These are phyloP conservation scores for Busseola fusca DNA, from an alignment of 2,888 invertebrate genomes.

Conservation along the genomic window DNA sequence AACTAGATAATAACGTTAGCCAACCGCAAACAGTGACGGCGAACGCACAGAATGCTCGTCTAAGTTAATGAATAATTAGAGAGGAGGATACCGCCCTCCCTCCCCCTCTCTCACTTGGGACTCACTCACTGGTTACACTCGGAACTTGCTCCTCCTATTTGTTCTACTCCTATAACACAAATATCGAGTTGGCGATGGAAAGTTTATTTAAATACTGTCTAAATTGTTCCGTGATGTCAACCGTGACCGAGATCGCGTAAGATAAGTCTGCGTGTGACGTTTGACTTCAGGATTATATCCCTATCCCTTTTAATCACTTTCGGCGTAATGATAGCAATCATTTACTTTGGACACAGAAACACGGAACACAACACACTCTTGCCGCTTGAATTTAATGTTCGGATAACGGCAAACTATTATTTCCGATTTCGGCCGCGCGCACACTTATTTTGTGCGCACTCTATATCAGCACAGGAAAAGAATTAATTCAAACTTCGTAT, in stretches of 20 bases:
- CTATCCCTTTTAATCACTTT: no score
- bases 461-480: not conserved
- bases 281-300: no score
- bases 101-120: constrained; percentile 40
- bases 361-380: no score
- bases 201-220: constrained; percentile 23
- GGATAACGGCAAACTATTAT: no score
- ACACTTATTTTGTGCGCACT: no score
- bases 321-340: no score
- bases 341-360: no score
- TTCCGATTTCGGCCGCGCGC: no score
- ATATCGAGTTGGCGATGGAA: constrained; percentile 52
- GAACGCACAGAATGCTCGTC: constrained; percentile 66
- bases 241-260: not conserved
- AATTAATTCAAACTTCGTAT: not conserved
- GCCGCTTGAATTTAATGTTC: no score
- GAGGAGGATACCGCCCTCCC: constrained; percentile 40
- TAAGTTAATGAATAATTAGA: constrained; percentile 71
- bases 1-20: constrained; percentile 64
- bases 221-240: constrained; percentile 24
- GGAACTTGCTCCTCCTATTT: constrained; percentile 52
- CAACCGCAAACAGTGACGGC: constrained; percentile 64
- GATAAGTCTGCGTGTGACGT: no score
- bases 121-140: constrained; percentile 58
- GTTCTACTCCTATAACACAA: constrained; percentile 51